Percentiles rank a stretch among this genome's conserved stretches.
Conservation (phyloP, 2,888 invertebrate genomes). For the Drosophila villosipedis region DNA sequence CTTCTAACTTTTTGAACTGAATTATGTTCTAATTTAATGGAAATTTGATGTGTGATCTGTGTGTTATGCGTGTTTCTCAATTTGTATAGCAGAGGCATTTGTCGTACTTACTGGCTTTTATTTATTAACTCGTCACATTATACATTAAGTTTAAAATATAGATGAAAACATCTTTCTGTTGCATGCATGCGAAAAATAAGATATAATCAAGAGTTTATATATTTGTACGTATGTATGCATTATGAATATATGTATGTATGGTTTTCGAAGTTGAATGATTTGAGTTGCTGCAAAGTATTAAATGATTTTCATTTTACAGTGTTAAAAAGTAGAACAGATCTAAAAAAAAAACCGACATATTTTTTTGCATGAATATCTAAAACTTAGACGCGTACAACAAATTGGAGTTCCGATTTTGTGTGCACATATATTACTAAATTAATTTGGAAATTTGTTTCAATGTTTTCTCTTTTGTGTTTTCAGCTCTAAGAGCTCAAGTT, state of each 20-base stretch:
- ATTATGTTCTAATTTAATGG: not conserved
- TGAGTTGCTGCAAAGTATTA: slow-evolving; percentile 9
- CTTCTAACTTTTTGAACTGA: not conserved
- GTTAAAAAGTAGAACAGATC: slow-evolving; percentile 19
- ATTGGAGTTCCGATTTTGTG: not conserved
- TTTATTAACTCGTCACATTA: slow-evolving; percentile 59
- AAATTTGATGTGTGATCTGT: not conserved
- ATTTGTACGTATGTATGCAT: slow-evolving; percentile 41
- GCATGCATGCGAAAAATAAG: slow-evolving; percentile 25
- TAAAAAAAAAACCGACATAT: slow-evolving; percentile 6
- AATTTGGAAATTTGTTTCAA: slow-evolving; percentile 33
- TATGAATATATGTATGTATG: slow-evolving; percentile 31
- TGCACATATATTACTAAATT: not conserved
- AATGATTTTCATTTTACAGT: slow-evolving; percentile 7
- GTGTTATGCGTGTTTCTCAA: not conserved
- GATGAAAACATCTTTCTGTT: slow-evolving; percentile 40
- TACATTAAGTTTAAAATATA: slow-evolving; percentile 41
- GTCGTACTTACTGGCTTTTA: slow-evolving; percentile 52
- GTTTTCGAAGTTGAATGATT: slow-evolving; percentile 12
- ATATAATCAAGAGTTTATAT: slow-evolving; percentile 24
- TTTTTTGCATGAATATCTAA: slow-evolving; percentile 32
- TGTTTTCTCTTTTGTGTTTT: slow-evolving; percentile 28
- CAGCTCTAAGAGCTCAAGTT: slow-evolving; percentile 54
- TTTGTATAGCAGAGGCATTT: not conserved
- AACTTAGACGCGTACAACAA: slow-evolving; percentile 33